phyloP scores from a whole-genome alignment of 2,113 vertebrate species.

The Peromyscus polionotus region DNA sequence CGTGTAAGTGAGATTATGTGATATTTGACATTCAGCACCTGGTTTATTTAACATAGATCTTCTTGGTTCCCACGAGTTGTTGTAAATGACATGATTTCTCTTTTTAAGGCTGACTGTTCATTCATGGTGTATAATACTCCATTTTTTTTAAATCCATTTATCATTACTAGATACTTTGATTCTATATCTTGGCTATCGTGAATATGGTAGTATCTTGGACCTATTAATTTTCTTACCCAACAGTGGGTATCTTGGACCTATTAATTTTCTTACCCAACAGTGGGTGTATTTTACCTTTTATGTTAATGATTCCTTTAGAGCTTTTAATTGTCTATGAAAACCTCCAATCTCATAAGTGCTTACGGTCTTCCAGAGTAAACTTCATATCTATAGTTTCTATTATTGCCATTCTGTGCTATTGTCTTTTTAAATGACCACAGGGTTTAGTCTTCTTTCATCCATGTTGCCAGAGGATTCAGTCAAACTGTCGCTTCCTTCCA shows the following conservation, averaged over 20 bases:
- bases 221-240: background rate
- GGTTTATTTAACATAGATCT: background rate
- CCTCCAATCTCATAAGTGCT: background rate
- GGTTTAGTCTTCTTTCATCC: background rate
- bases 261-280: background rate
- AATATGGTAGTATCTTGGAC: background rate
- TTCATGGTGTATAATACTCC: background rate
- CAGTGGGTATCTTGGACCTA: background rate
- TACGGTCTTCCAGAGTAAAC: conserved; percentile 50
- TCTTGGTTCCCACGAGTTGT: background rate
- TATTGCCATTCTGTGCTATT: background rate
- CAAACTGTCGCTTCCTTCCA: background rate
- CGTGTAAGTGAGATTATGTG: background rate
- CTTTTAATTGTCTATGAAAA: conserved; percentile 34
- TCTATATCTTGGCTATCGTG: background rate
- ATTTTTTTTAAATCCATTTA: background rate
- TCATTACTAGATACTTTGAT: background rate
- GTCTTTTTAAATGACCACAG: background rate
- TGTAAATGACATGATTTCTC: background rate
- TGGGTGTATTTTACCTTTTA: background rate
- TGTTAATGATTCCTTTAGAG: background rate
- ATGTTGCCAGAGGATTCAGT: background rate
- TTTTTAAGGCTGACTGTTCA: background rate
- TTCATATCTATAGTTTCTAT: background rate
- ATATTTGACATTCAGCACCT: background rate